Percentiles rank a stretch among this genome's conserved stretches.
phyloP scores from a whole-genome alignment of 2,113 vertebrate genomes.

The Chamaetylas fuelleborni region DNA sequence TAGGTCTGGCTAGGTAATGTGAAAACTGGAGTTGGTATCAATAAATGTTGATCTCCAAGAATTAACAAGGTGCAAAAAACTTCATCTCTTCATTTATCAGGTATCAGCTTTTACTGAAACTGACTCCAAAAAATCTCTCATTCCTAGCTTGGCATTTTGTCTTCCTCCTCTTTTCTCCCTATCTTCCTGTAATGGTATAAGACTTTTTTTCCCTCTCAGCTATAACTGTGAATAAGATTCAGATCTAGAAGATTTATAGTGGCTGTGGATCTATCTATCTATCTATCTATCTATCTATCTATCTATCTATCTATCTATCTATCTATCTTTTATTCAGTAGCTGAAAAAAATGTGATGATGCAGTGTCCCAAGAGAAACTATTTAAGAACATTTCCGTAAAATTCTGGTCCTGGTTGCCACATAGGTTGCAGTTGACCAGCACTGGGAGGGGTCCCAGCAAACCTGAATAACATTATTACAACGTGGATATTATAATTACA shows the following conservation, averaged over 20 bases:
- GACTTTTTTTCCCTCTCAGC: background rate
- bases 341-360: background rate
- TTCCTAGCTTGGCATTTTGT: background rate
- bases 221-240: background rate
- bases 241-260: background rate
- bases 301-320: too few species aligned
- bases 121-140: background rate
- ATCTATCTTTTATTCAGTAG: background rate
- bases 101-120: background rate
- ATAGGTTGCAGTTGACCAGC: background rate
- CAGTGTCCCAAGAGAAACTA: background rate
- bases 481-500: background rate
- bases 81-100: background rate
- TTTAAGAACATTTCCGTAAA: background rate
- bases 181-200: background rate
- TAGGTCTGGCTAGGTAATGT: background rate
- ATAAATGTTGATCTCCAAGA: background rate
- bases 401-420: background rate
- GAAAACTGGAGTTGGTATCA: background rate
- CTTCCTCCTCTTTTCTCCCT: background rate
- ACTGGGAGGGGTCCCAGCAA: background rate
- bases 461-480: background rate
- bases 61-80: background rate
- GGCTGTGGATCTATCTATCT: background rate
- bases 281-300: too few species aligned